Percentiles rank a stretch among this genome's conserved stretches.
These are phyloP conservation scores for Tringa solitaria DNA, from an alignment of 2,113 vertebrate genomes.

Conservation along the genomic window DNA sequence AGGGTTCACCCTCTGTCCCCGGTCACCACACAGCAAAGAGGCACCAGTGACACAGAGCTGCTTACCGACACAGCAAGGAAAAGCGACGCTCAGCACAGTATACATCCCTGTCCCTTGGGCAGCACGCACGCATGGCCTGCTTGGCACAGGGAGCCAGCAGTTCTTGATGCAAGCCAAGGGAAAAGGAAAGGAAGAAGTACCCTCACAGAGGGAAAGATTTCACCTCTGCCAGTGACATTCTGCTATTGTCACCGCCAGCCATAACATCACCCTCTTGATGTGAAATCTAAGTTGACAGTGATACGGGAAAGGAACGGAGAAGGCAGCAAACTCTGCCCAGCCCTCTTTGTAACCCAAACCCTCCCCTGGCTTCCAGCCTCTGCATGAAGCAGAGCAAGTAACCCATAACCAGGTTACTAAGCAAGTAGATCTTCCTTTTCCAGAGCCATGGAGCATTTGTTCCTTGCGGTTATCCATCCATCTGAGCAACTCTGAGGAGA, in stretches of 20 bases:
- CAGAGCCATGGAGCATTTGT: not conserved
- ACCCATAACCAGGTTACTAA: not conserved
- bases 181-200: not conserved
- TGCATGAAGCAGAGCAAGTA: not conserved
- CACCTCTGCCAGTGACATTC: constrained; percentile 28
- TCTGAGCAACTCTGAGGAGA: not conserved
- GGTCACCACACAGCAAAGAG: not conserved
- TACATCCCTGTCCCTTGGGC: not conserved
- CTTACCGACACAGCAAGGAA: not conserved
- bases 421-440: not conserved
- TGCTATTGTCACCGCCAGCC: not conserved
- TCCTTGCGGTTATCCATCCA: not conserved
- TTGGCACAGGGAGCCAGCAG: not conserved
- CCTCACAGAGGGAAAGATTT: not conserved
- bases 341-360: not conserved
- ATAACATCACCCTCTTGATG: not conserved
- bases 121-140: fast-evolving
- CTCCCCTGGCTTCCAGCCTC: not conserved
- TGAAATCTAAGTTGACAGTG: constrained; percentile 29
- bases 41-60: not conserved
- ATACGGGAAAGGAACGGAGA: not conserved
- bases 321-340: not conserved
- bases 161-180: not conserved
- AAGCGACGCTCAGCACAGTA: not conserved
- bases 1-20: not conserved